Percentiles rank a stretch among this genome's conserved stretches.
phyloP scores from a whole-genome alignment of 2,113 vertebrate genomes.

The Seriola dumerili region DNA sequence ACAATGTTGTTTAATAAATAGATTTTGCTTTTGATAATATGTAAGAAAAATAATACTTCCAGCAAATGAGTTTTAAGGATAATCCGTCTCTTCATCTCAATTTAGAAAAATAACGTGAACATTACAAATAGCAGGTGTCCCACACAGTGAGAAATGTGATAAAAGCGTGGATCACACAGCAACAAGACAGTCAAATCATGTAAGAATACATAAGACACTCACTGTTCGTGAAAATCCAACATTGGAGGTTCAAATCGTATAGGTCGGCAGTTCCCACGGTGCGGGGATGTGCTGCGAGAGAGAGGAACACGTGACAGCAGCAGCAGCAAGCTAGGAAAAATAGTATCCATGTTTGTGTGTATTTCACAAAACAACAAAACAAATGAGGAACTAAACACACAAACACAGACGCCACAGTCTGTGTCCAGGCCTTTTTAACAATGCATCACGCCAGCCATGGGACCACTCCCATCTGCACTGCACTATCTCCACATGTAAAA shows the following conservation, averaged over 20 bases:
- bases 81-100: too few relatives aligned
- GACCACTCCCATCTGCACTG: slow-evolving; percentile 22
- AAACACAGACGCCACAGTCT: not conserved
- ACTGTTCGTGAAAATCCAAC: slow-evolving; percentile 99
- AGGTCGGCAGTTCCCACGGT: slow-evolving; percentile 94
- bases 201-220: slow-evolving; percentile 74
- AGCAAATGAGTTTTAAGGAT: not conserved
- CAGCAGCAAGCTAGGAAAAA: slow-evolving; percentile 38
- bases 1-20: not conserved
- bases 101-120: not conserved
- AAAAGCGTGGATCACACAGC: not conserved
- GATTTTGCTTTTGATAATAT: too few relatives aligned
- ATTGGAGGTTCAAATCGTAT: slow-evolving; percentile 98
- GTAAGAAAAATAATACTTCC: not conserved
- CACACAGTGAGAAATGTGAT: not conserved
- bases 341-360: slow-evolving; percentile 49
- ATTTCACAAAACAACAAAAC: slow-evolving; percentile 21
- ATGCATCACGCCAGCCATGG: not conserved
- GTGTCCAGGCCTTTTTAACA: slow-evolving; percentile 9
- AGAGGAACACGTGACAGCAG: slow-evolving; percentile 71
- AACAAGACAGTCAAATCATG: not conserved
- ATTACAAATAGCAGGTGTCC: not conserved
- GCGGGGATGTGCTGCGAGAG: slow-evolving; percentile 90
- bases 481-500: slow-evolving; percentile 46
- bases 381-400: slow-evolving; percentile 27